phyloP scores from a whole-genome alignment of 2,797 vertebrate genomes.

The Danio tinwini region DNA sequence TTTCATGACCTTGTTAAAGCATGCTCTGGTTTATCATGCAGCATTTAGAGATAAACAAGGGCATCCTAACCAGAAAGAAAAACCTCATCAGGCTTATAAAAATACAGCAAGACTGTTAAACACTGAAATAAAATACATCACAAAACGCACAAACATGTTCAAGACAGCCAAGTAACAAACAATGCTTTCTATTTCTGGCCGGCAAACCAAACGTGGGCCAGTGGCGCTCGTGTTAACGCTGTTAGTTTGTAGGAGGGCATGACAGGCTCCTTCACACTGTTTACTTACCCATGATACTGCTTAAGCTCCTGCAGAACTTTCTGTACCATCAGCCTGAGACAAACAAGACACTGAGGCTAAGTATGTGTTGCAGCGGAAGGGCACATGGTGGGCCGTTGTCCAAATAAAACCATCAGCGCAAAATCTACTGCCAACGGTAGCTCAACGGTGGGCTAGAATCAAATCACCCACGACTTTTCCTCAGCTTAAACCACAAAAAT shows the following conservation, averaged over 20 bases:
- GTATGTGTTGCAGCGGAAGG: slow-evolving; percentile 44
- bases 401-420: slow-evolving; percentile 33
- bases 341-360: slow-evolving; percentile 77
- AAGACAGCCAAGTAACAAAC: slow-evolving; percentile 32
- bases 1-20: slow-evolving; percentile 23
- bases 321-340: slow-evolving; percentile 92
- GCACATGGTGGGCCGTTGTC: slow-evolving; percentile 6
- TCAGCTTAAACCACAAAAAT: not conserved
- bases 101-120: not conserved
- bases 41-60: slow-evolving; percentile 1
- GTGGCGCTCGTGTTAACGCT: slow-evolving; percentile 18
- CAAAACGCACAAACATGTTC: not conserved
- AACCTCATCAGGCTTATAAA: not conserved
- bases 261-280: slow-evolving; percentile 69
- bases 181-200: slow-evolving; percentile 1
- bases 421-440: slow-evolving; percentile 52
- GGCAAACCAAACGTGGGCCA: not conserved
- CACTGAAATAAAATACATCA: not conserved
- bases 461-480: not conserved
- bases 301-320: slow-evolving; percentile 94
- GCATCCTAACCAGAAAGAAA: not conserved
- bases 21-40: slow-evolving; percentile 21
- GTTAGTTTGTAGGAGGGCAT: slow-evolving; percentile 44
- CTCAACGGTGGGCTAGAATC: not conserved
- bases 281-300: slow-evolving; percentile 93